phyloP scores from a whole-genome alignment of 2,888 invertebrate species.

The Scaptomyza reducta region DNA sequence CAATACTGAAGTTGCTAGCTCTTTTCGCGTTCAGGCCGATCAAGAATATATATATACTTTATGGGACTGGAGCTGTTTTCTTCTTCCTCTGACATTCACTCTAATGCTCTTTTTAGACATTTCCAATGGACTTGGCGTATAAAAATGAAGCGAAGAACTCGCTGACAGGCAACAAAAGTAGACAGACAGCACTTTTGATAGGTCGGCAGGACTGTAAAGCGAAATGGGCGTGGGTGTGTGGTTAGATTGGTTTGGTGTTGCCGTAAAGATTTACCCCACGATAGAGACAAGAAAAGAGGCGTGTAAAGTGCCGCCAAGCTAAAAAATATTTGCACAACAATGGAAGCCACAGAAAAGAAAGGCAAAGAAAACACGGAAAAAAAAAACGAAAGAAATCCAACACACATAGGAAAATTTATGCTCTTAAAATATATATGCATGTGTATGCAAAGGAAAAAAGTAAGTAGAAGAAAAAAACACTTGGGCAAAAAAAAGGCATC shows the following conservation, averaged over 20 bases:
- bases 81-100: background rate
- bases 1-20: too few relatives aligned
- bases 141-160: slow-evolving; percentile 29
- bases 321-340: slow-evolving; percentile 75
- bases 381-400: slow-evolving; percentile 9
- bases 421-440: slow-evolving; percentile 5
- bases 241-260: slow-evolving; percentile 3
- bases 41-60: too few relatives aligned
- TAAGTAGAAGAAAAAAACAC: background rate
- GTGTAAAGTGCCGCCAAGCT: slow-evolving; percentile 65
- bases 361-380: too few relatives aligned
- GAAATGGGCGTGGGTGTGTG: background rate
- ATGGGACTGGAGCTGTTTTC: too few relatives aligned
- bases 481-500: slow-evolving; percentile 21
- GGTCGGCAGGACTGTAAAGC: slow-evolving; percentile 21
- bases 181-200: slow-evolving; percentile 58
- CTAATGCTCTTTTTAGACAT: background rate
- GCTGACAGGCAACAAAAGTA: slow-evolving; percentile 59
- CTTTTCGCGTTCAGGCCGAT: too few relatives aligned
- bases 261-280: slow-evolving; percentile 51
- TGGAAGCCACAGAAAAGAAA: slow-evolving; percentile 51
- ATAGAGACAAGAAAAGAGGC: slow-evolving; percentile 52
- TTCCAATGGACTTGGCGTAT: background rate
- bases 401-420: slow-evolving; percentile 17
- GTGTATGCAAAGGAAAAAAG: slow-evolving; percentile 11